These are phyloP conservation scores for Scomber colias DNA, from an alignment of 2,113 vertebrate species.

Conservation along the genomic window DNA sequence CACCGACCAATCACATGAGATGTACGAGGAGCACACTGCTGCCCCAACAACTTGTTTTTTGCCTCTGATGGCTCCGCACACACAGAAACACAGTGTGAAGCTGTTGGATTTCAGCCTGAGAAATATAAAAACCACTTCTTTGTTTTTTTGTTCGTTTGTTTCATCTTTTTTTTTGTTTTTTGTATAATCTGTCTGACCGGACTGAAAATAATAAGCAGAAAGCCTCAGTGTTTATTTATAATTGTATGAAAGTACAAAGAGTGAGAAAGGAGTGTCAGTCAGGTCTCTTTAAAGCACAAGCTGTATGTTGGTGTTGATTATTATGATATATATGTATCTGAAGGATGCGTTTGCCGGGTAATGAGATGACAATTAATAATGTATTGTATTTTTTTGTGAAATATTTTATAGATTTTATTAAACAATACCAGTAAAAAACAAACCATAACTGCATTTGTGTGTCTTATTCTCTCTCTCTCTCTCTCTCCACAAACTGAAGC, in stretches of 20 bases:
- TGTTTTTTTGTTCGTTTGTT: neutral
- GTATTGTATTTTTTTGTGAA: constrained; percentile 68
- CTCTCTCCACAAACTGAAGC: no score
- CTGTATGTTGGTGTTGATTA: constrained; percentile 31
- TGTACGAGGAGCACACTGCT: constrained; percentile 39
- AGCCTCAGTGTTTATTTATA: constrained; percentile 70
- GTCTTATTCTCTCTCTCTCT: constrained; percentile 6
- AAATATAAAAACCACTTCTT: constrained; percentile 22
- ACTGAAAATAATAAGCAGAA: constrained; percentile 15
- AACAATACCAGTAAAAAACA: constrained; percentile 55
- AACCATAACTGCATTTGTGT: neutral
- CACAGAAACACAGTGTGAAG: constrained; percentile 29
- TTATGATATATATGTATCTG: constrained; percentile 38
- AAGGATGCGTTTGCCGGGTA: constrained; percentile 36
- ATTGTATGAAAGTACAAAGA: constrained; percentile 27
- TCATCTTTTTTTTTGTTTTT: no score
- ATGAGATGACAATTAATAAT: constrained; percentile 46
- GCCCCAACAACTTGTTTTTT: constrained; percentile 72
- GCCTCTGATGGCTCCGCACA: constrained; percentile 31
- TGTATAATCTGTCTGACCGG: constrained; percentile 13
- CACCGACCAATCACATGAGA: constrained; percentile 67
- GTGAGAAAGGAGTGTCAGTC: constrained; percentile 1
- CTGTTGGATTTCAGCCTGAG: constrained; percentile 13
- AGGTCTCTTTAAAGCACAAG: constrained; percentile 60
- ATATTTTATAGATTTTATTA: constrained; percentile 76